Evolutionary conservation across 2,797 vertebrate genomes (phyloP), one percentile per base, ranked within the genome.

Genomic region (Oreortyx pictus): DNA sequence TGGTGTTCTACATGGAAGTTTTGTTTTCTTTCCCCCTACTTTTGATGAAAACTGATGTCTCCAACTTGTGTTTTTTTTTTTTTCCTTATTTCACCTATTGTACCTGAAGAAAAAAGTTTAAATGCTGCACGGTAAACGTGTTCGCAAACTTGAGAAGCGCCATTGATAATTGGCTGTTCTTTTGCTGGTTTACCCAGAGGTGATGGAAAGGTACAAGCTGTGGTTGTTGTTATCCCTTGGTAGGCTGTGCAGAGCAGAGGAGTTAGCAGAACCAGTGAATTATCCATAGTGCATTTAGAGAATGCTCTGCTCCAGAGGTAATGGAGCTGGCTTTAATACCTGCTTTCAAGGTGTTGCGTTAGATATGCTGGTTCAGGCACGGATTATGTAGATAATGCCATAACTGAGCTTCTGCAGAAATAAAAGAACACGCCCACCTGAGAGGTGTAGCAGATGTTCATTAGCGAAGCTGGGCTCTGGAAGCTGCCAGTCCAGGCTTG

Each of bases 251-350:
- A 50, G 62, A 87, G 37, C 80, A 77, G 49, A 70, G 50, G 67
- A 71, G 41, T 81, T 57, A 68, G 76, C 72, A 91, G 83, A 89
- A 81, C 23, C 37, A 49, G 11, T 15, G 29, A 86, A 75, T 89
- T 87, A 71, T 35, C 68, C 19, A 2, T 14, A 89, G 73, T 77
- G 44, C 33, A 57, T 81, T 75, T 83, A 66, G 62, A 90, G 35
- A 60, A 49, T 56, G 56, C 46, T 46, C 35, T 57, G 46, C 70
- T 94, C 84, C 67, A 78, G 74, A 86, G 92, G 43, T 66, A 90
- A 70, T 17, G n/a, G 29, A 78, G 29, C 39, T 61, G 56, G 20
- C 23, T 92, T 88, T 46, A 78, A 50, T 62, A 75, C 3, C 29
- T 1, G 0, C 60, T 75, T 86, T 81, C 56, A 62, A 81, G 70